phyloP scores from a whole-genome alignment of 2,888 invertebrate genomes.

The Scotopteryx bipunctaria region DNA sequence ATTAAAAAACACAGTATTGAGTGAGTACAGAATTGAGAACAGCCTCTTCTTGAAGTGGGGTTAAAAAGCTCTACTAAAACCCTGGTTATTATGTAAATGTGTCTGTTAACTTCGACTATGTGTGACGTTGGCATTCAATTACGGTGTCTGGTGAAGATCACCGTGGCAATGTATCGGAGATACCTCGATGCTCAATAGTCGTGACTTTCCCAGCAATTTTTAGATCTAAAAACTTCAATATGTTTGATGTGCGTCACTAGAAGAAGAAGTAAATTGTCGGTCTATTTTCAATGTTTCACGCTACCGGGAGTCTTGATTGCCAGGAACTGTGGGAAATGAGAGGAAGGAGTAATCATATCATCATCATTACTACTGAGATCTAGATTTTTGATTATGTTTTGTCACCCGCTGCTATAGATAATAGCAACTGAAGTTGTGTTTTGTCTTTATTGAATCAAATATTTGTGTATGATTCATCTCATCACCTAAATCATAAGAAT shows the following conservation, averaged over 20 bases:
- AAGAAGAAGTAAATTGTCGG: slow-evolving; percentile 11
- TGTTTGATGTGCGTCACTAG: slow-evolving; percentile 21
- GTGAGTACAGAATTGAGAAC: too few species aligned
- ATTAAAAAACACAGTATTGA: too few species aligned
- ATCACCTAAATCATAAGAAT: too few species aligned
- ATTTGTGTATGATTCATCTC: too few species aligned
- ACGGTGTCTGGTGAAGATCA: slow-evolving; percentile 26
- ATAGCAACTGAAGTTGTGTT: too few species aligned
- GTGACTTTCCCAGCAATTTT: slow-evolving; percentile 10
- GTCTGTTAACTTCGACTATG: background rate
- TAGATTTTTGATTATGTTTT: too few species aligned
- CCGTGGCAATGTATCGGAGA: slow-evolving; percentile 13
- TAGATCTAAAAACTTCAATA: slow-evolving; percentile 6
- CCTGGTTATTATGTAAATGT: background rate
- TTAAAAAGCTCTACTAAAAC: too few species aligned
- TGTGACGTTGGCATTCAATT: slow-evolving; percentile 17
- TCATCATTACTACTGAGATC: background rate
- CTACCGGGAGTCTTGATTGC: background rate
- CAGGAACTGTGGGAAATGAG: background rate
- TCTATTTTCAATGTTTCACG: slow-evolving; percentile 13
- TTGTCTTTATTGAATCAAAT: too few species aligned
- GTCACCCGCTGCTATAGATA: too few species aligned
- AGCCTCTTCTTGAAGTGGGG: too few species aligned
- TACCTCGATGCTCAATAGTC: slow-evolving; percentile 12
- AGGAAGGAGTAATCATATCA: background rate